Evolutionary conservation across 1,140 invertebrate species (phyloP).

Genomic region (Eulimnadia texana): DNA sequence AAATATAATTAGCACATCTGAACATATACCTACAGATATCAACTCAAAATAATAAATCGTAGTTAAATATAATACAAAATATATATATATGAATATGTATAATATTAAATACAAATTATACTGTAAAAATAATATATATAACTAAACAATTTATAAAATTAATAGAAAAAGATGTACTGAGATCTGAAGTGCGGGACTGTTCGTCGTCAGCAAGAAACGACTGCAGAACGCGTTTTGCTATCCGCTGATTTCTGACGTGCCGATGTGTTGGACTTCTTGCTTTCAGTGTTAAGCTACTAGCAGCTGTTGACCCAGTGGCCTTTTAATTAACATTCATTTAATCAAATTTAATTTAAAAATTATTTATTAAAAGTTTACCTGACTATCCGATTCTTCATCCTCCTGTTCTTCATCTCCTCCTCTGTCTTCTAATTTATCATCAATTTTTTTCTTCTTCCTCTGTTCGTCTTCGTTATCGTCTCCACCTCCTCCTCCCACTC

Average conservation of each 20-base stretch:
- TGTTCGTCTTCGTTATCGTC: neutral
- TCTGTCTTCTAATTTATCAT: neutral
- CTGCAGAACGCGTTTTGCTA: neutral
- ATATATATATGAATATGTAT: neutral
- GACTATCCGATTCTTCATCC: too few species aligned
- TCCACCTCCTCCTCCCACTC: neutral
- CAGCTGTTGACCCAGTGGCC: constrained; percentile 30
- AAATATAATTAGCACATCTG: too few species aligned
- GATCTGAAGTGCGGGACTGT: constrained; percentile 1
- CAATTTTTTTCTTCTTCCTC: neutral
- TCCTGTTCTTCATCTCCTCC: constrained; percentile 1
- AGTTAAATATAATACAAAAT: neutral
- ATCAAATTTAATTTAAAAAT: too few species aligned
- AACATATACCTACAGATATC: neutral
- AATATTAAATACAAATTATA: neutral
- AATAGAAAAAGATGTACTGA: too few species aligned
- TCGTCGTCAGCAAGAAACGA: constrained; percentile 2
- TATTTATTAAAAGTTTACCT: too few species aligned
- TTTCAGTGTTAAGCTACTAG: constrained; percentile 28
- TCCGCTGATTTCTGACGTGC: neutral
- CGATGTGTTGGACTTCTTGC: constrained; percentile 27
- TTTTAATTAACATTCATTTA: neutral
- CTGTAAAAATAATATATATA: too few species aligned
- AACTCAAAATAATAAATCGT: too few species aligned
- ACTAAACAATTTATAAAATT: too few species aligned